Conservation (phyloP, 2,797 vertebrate species). For the Argyrosomus regius region DNA sequence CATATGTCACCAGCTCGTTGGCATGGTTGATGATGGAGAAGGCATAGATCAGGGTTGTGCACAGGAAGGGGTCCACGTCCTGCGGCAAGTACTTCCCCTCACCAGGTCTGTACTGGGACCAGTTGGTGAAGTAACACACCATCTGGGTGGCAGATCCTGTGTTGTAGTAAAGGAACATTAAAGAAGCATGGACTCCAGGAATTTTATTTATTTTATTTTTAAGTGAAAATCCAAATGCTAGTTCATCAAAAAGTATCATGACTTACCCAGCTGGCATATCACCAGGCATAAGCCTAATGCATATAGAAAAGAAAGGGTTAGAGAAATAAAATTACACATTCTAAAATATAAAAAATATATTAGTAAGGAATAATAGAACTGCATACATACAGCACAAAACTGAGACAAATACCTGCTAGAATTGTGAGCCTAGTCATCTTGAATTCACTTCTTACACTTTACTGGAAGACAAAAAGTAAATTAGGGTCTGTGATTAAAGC, state of each 20-base stretch:
- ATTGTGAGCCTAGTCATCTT: slow-evolving; percentile 71
- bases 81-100: slow-evolving; percentile 77
- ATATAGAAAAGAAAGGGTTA: slow-evolving; percentile 8
- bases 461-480: slow-evolving; percentile 35
- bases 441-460: slow-evolving; percentile 14
- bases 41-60: slow-evolving; percentile 88
- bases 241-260: background rate
- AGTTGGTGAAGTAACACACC: slow-evolving; percentile 88
- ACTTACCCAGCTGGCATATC: slow-evolving; percentile 78
- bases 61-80: slow-evolving; percentile 86
- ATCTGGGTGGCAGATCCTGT: slow-evolving; percentile 82
- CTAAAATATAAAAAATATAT: background rate
- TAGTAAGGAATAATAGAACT: background rate
- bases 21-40: slow-evolving; percentile 84
- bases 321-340: background rate
- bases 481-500: background rate
- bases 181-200: background rate
- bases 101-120: slow-evolving; percentile 81
- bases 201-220: background rate
- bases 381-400: background rate
- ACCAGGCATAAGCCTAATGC: slow-evolving; percentile 56
- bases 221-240: background rate
- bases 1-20: slow-evolving; percentile 80
- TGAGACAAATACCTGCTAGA: slow-evolving; percentile 67
- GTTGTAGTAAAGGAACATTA: background rate